phyloP scores from a whole-genome alignment of 2,113 vertebrate genomes.

The Herpetotheres cachinnans region DNA sequence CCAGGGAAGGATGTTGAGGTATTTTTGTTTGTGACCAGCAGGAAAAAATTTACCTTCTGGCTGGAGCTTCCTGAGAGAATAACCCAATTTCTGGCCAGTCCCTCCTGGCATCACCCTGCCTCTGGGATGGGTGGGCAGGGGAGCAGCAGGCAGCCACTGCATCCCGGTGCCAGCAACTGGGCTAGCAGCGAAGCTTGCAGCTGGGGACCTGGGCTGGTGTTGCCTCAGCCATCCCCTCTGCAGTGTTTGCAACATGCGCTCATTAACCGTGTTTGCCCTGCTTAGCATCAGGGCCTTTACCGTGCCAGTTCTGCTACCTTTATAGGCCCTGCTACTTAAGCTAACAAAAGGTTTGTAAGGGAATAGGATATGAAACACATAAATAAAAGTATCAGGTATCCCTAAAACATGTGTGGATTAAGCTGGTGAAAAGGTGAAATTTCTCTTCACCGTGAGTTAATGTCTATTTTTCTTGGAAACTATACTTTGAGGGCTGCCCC shows the following conservation, averaged over 20 bases:
- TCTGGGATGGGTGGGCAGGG: neutral
- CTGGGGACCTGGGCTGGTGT: neutral
- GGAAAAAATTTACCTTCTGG: accelerated
- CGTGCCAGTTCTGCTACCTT: slow-evolving; percentile 58
- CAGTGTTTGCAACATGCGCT: accelerated
- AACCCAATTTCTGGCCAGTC: neutral
- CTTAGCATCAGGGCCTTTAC: slow-evolving; percentile 1
- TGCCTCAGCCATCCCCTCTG: neutral
- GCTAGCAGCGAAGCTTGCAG: accelerated
- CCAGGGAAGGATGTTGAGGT: neutral
- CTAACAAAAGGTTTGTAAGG: slow-evolving; percentile 61
- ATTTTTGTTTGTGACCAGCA: neutral
- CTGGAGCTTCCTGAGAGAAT: neutral
- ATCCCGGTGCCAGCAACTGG: accelerated
- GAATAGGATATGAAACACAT: slow-evolving; percentile 66
- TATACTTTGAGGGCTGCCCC: slow-evolving; percentile 40
- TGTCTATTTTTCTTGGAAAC: slow-evolving; percentile 73
- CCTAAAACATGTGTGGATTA: slow-evolving; percentile 75
- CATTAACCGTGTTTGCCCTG: neutral
- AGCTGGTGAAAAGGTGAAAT: slow-evolving; percentile 75
- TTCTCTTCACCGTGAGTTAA: slow-evolving; percentile 72
- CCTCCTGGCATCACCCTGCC: accelerated
- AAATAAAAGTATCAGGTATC: slow-evolving; percentile 74
- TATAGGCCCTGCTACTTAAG: slow-evolving; percentile 57
- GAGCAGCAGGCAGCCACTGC: accelerated